Base-by-base conservation (phyloP, 2,888 invertebrate species). In the Lagria hirta region DNA sequence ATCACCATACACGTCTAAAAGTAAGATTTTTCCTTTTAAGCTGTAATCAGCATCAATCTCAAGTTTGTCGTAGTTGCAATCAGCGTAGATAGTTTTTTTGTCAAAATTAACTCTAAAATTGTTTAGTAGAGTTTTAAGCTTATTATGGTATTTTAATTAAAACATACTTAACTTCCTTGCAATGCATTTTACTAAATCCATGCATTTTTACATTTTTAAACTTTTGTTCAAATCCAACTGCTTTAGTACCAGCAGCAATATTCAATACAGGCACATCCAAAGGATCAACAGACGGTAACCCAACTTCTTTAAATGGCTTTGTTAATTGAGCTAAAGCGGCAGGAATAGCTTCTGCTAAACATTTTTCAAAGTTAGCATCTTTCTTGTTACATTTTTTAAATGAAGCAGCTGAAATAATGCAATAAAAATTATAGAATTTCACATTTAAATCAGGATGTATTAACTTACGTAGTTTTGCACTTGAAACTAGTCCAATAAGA, bases 151-250 rank as follows among this genome's bases (percentile, higher is more conserved):
- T n/a, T n/a, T n/a, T 12, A 21, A 13, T 27, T 13, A n/a, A 7
- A 20, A 20, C 14, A 10, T 27, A 27, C 27, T 14, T 4, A 12
- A 12, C 8, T 5, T n/a, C 12, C 5, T 10, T 6, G 12, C 4
- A n/a, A 6, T 24, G 4, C 6, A 27, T 12, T 46, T 74, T 71
- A 0, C 83, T 80, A n/a, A 84, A 72, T 2, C 84, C 82, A 34
- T 78, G 66, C 8, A 83, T 69, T 49, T 77, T 75, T 43, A 82
- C 75, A 62, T 82, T 78, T 55, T 71, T 74, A 63, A 82, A 81
- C 57, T 75, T 73, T 68, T 83, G 84, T n/a, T 74, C 69, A 44
- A 84, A 71, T 52, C 72, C 73, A n/a, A 83, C 81, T 0, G 70
- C 64, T 0, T 78, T 80, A 0, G 71, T 69, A 21, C 79, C 78